A percentile compares a stretch with the other conserved stretches of the same genome.
phyloP scores from a whole-genome alignment of 1,140 invertebrate genomes.

The Drosophila watanabei region DNA sequence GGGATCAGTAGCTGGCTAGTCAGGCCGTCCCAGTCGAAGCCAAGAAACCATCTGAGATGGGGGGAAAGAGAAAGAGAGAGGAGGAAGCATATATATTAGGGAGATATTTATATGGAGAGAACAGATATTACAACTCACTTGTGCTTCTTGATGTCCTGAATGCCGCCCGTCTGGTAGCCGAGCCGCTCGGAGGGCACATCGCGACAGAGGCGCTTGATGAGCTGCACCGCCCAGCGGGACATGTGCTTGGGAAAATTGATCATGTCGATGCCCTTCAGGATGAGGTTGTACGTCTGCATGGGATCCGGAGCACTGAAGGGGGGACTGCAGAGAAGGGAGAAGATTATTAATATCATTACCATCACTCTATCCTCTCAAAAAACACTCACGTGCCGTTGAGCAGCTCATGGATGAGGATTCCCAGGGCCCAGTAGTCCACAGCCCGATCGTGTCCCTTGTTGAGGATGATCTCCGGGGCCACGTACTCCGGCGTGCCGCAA shows the following conservation, averaged over 20 bases:
- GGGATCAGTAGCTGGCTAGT: slow-evolving; percentile 88
- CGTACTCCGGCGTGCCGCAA: slow-evolving; percentile 92
- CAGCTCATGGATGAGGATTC: slow-evolving; percentile 93
- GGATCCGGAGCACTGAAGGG: slow-evolving; percentile 93
- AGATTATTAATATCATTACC: neutral
- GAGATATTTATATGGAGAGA: neutral
- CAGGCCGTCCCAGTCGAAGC: slow-evolving; percentile 95
- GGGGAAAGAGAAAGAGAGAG: slow-evolving; percentile 2
- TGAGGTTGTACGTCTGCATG: slow-evolving; percentile 95
- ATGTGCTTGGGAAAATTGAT: slow-evolving; percentile 94
- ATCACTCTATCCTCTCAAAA: no score
- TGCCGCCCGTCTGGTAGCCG: slow-evolving; percentile 96
- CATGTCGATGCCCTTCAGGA: slow-evolving; percentile 95
- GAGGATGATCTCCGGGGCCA: slow-evolving; percentile 91
- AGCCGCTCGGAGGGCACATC: slow-evolving; percentile 96
- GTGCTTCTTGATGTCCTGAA: slow-evolving; percentile 97
- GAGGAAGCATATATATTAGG: slow-evolving; percentile 2
- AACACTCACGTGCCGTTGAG: slow-evolving; percentile 88
- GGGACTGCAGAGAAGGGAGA: slow-evolving; percentile 86
- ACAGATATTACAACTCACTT: slow-evolving; percentile 87
- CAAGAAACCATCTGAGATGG: slow-evolving; percentile 91
- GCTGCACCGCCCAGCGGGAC: slow-evolving; percentile 91
- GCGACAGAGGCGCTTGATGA: slow-evolving; percentile 95
- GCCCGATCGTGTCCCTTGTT: slow-evolving; percentile 91
- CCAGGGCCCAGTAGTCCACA: slow-evolving; percentile 94